phyloP scores from a whole-genome alignment of 2,797 vertebrate species.

The Ispidina picta region DNA sequence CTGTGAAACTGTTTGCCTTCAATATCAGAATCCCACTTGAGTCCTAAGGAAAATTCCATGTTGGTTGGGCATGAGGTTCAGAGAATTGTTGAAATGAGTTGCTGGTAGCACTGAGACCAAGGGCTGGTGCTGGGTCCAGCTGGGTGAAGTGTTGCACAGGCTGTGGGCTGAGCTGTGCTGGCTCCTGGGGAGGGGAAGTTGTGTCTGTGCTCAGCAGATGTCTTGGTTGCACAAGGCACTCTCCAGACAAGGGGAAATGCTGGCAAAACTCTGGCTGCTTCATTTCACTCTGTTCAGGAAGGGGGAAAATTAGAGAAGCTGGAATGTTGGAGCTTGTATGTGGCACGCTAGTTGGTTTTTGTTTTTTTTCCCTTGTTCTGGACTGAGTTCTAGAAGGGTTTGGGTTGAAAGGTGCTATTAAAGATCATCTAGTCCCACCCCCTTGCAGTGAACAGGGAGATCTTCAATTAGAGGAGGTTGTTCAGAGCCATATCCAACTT shows the following conservation, averaged over 20 bases:
- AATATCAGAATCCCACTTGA: background rate
- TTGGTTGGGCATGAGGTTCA: background rate
- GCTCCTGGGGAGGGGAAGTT: fast-evolving
- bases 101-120: background rate
- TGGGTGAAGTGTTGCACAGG: fast-evolving
- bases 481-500: background rate
- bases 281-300: background rate
- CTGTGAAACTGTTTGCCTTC: background rate
- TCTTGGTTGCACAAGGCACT: background rate
- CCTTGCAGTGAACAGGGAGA: background rate
- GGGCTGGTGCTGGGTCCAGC: fast-evolving
- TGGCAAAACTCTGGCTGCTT: background rate
- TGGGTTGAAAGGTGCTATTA: background rate
- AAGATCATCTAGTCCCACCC: background rate
- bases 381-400: background rate
- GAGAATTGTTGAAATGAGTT: background rate
- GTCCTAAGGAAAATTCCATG: background rate
- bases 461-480: too few relatives aligned
- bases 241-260: background rate
- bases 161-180: background rate
- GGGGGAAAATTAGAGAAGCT: background rate
- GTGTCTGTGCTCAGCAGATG: background rate
- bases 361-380: background rate
- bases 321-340: background rate
- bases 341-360: fast-evolving